Evolutionary conservation across 2,797 vertebrate species (phyloP), one percentile per base, ranked within the genome.

Genomic region (Pygocentrus nattereri): DNA sequence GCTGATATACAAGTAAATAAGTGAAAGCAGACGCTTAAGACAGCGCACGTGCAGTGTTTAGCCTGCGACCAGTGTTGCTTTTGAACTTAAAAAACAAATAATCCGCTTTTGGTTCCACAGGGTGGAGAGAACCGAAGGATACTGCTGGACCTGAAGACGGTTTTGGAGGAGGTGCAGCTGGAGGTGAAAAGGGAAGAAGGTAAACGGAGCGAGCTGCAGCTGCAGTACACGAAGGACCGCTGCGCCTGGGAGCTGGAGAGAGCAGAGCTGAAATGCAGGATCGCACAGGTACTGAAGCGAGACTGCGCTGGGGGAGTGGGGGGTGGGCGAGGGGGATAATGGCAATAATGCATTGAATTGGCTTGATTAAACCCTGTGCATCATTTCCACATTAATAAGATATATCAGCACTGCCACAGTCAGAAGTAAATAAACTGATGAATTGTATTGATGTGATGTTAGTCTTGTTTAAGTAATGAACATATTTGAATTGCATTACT

Each of bases 171-270:
- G 71, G 86, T 94, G 90, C 91, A 93, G 91, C 81, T 79, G 61
- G 90, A 95, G 82, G 92, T 96, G 86, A 94, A 91, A 90, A 90
- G 80, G 83, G 93, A 95, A 86, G 91, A 93, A 81, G 90, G 93
- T 87, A 94, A 92, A 89, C 91, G 91, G 86, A 91, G 80, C 0
- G 90, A 90, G n/a, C 92, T 95, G 21, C 90, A 91, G 82, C 88
- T 92, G 89, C 94, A 93, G 86, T 95, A 93, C 88, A 94, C 91
- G 52, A 90, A 88, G 88, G 92, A 93, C 88, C 91, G 88, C 74
- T 90, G 91, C 86, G 91, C 91, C 41, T 95, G 94, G 95, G 92
- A 96, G 30, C 85, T 92, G 88, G 94, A 95, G 90, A 93, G 89
- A 88, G 87, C 91, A 23, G 92, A 95, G 62, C 90, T 95, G 61